These are phyloP conservation scores for Oreortyx pictus DNA, from an alignment of 2,797 vertebrate genomes.

Conservation along the genomic window DNA sequence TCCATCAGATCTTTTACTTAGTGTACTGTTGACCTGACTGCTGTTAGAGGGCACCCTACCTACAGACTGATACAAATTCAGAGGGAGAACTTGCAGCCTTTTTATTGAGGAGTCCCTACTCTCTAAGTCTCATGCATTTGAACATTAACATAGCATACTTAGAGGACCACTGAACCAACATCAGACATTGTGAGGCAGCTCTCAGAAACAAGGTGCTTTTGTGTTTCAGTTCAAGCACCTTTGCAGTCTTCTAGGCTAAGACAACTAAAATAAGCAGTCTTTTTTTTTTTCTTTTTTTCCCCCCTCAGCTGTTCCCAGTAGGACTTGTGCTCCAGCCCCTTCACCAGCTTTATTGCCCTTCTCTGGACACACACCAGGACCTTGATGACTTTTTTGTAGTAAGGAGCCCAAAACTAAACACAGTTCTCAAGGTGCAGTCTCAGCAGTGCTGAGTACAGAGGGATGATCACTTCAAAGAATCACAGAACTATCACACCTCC, in stretches of 20 bases:
- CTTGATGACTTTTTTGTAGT: too few species aligned
- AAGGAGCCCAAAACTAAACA: too few species aligned
- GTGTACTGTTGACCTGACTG: neutral
- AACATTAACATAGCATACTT: neutral
- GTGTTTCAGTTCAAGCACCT: too few species aligned
- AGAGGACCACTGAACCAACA: neutral
- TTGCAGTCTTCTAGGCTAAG: neutral
- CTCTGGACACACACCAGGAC: too few species aligned
- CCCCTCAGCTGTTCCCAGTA: too few species aligned
- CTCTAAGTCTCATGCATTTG: neutral
- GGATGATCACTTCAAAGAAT: too few species aligned
- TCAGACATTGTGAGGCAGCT: neutral
- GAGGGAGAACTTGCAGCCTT: neutral
- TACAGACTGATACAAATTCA: neutral
- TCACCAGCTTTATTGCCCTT: too few species aligned
- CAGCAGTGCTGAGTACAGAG: too few species aligned
- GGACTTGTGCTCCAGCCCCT: too few species aligned
- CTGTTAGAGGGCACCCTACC: neutral
- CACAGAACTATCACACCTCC: too few species aligned
- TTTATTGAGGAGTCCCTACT: neutral
- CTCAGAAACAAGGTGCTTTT: neutral
- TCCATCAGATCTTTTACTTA: neutral
- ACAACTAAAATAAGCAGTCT: neutral
- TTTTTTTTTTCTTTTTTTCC: neutral
- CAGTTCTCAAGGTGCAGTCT: too few species aligned